phyloP scores from a whole-genome alignment of 1,140 invertebrate genomes.

The Papilio aristodemus region DNA sequence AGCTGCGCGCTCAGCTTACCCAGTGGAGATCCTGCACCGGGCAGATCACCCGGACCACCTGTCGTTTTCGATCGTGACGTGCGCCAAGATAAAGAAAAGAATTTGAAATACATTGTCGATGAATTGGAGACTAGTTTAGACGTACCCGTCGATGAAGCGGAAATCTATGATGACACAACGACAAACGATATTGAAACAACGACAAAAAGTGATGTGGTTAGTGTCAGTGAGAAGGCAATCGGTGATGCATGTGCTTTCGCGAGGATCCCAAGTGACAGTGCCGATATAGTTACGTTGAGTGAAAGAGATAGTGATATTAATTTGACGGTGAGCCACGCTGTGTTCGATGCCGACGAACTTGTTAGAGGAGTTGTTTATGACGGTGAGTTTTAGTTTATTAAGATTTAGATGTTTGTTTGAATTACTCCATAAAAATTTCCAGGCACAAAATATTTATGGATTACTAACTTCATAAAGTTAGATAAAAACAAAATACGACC shows the following conservation, averaged over 20 bases:
- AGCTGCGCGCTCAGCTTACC: slow-evolving; percentile 63
- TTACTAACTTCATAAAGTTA: too few relatives aligned
- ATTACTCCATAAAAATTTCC: neutral
- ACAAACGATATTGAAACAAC: slow-evolving; percentile 53
- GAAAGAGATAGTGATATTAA: slow-evolving; percentile 68
- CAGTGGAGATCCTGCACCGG: slow-evolving; percentile 69
- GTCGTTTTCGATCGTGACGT: slow-evolving; percentile 34
- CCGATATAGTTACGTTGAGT: slow-evolving; percentile 64
- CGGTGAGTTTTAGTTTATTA: slow-evolving; percentile 53
- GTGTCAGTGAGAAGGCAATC: slow-evolving; percentile 53
- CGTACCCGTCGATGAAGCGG: slow-evolving; percentile 46
- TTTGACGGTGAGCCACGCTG: slow-evolving; percentile 63
- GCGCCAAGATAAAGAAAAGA: slow-evolving; percentile 31
- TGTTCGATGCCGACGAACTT: slow-evolving; percentile 64
- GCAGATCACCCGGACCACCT: slow-evolving; percentile 70
- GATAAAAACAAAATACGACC: too few relatives aligned
- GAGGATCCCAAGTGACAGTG: slow-evolving; percentile 68
- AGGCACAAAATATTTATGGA: too few relatives aligned
- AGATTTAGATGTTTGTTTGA: neutral
- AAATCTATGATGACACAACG: slow-evolving; percentile 59
- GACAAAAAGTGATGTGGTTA: slow-evolving; percentile 54
- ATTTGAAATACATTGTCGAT: slow-evolving; percentile 30
- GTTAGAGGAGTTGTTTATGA: slow-evolving; percentile 72
- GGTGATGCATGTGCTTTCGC: slow-evolving; percentile 68
- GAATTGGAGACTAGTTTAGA: slow-evolving; percentile 45